Base-by-base conservation (phyloP, 37 sponge, comb jelly and placozoan genomes). In the Chondrilla cf. caribensis region DNA sequence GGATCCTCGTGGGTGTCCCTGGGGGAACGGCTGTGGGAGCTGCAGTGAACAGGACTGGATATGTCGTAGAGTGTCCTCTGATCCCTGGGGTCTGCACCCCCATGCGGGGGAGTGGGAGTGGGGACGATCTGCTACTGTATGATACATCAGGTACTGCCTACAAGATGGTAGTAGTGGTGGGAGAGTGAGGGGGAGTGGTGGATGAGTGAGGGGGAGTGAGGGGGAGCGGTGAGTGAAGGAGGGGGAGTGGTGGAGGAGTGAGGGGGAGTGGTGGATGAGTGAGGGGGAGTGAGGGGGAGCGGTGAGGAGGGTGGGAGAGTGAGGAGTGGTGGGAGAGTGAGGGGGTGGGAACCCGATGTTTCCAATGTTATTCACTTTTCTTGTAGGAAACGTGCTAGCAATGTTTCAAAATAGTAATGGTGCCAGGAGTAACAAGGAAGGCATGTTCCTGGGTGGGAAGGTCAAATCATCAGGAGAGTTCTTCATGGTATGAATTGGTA, bases 1-100 rank as follows among this genome's bases (percentile, higher is more conserved):
- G 76, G 76, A 6, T 73, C 18, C 17, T 73, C 22, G 44, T 73
- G 21, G 76, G 76, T 22, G 76, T 73, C 8, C 76, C 76, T 1
- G 2, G 43, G n/a, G 76, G 76, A 17, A 73, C 44, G 2, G 32
- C 68, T 33, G 6, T 73, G 36, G 22, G 19, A 19, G 41, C 43
- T 42, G 41, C 76, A 41, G 76, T 73, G n/a, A 38, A 40, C 25
- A 38, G 14, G 2, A 37, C 76, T 42, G 76, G 76, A 4, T 73
- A 73, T 37, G 76, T 73, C 1, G 44, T 39, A 18, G 44, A 73
- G 44, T 73, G 76, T 37, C 44, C 76, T 2, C n/a, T 73, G 64
- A 32, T 24, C 2, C 76, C 76, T 0, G 76, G 44, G 2, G 43
- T 41, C 76, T 73, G 76, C 6, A 9, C 1, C 0, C 24, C 44